A percentile compares a stretch with the other conserved stretches of the same genome.
These are phyloP conservation scores for Deilephila porcellus DNA, from an alignment of 2,888 invertebrate genomes.

Conservation along the genomic window DNA sequence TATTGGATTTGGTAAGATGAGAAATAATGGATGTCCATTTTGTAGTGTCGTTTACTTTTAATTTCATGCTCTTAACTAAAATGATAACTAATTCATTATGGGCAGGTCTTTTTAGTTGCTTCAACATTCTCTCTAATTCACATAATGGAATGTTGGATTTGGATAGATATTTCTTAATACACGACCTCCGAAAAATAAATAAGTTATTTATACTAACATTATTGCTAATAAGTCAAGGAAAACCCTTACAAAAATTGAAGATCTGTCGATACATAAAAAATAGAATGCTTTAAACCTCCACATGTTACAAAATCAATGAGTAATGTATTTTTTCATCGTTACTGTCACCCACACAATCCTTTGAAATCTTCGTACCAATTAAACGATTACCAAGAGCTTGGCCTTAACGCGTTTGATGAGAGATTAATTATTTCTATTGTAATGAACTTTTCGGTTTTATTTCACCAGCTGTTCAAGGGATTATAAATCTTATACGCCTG, in stretches of 20 bases:
- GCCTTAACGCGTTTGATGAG: slow-evolving; percentile 61
- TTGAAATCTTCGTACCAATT: slow-evolving; percentile 54
- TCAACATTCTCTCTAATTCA: too few relatives aligned
- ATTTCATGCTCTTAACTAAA: too few relatives aligned
- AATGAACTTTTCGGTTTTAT: slow-evolving; percentile 41
- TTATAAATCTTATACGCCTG: slow-evolving; percentile 34
- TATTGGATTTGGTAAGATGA: too few relatives aligned
- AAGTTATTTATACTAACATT: too few relatives aligned
- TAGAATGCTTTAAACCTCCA: background rate
- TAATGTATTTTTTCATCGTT: slow-evolving; percentile 39
- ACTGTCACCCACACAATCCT: slow-evolving; percentile 48
- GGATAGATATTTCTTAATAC: too few relatives aligned
- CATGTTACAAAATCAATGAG: slow-evolving; percentile 32
- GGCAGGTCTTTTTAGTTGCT: too few relatives aligned
- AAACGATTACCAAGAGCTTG: slow-evolving; percentile 60
- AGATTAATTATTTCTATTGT: slow-evolving; percentile 75
- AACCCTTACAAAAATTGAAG: background rate
- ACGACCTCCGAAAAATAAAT: too few relatives aligned
- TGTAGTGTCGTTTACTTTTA: too few relatives aligned
- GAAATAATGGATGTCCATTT: too few relatives aligned
- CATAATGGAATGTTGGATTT: too few relatives aligned
- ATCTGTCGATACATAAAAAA: background rate
- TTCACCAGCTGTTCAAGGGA: slow-evolving; percentile 30
- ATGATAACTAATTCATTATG: too few relatives aligned
- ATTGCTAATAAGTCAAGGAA: background rate